Evolutionary conservation across 1,140 invertebrate species (phyloP), one percentile per base, ranked within the genome.

Genomic region (Solen grandis): DNA sequence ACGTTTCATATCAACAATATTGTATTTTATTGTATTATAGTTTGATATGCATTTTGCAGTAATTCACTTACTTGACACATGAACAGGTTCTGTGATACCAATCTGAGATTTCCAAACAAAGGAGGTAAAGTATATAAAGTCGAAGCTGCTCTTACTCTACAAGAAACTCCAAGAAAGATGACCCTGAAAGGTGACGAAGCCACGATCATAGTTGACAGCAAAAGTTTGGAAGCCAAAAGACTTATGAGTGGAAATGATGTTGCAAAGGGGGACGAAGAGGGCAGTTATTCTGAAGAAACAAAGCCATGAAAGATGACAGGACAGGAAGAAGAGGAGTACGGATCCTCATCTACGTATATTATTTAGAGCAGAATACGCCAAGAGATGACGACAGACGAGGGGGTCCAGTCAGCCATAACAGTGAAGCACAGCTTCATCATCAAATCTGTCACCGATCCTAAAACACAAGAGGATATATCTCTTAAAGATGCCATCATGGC

Each of bases 351-450:
- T 22, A 57, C 75, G 22, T 65, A 83, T 2, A 8, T 78, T 5
- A 72, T 73, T 31, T 59, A 78, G 54, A 25, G 33, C 8, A 70
- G 62, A 13, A 25, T 35, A 54, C 60, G 63, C 4, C 76, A 84
- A 54, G 76, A 83, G 66, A 72, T 82, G 5, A 82, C 79, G n/a
- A 84, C 88, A 29, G 84, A 86, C 25, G 79, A 90, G 69, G 85
- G 89, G 14, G 73, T 75, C 5, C 78, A 84, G 14, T 80, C 81
- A 0, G 59, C 87, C 5, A 83, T 84, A 27, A 88, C 90, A 60
- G 90, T 90, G 69, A 80, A 85, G n/a, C 85, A 88, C 68, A 90
- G 86, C 1, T 91, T 89, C 60, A 82, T 89, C 54, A 91, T 92
- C 60, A 85, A 72, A 22, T 86, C 82, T 13, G 90, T 92, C 27